Base-by-base conservation (phyloP, 2,797 vertebrate genomes). In the Pelobates cultripes region DNA sequence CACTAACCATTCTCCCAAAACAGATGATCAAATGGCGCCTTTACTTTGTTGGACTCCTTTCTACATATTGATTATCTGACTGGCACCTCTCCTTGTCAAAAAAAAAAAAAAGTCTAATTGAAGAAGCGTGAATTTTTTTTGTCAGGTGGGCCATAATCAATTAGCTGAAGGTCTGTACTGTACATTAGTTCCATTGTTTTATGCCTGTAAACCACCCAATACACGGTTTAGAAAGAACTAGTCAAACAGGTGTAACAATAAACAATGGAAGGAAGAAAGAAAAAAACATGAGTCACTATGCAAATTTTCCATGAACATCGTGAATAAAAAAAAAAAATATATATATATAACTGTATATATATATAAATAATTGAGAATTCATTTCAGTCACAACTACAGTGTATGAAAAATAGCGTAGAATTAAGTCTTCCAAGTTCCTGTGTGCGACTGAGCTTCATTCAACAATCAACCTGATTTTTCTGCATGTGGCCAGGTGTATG, bases 101-200 rank as follows among this genome's bases (percentile, higher is more conserved):
- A 28, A 28, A 28, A 28, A 74, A 42, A 61, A 2, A 8, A 28
- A 41, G 3, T 63, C 7, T 74, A 10, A 28, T 63, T 40, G 61
- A 66, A 6, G 14, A 1, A 72, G 60, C 57, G 57, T 17, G 67
- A 70, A 44, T 64, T 75, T 57, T 9, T 53, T 51, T 28, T 45
- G 44, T 42, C 69, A 66, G n/a, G 55, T 12, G 53, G 5, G 53
- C 57, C 17, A 53, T 63, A 61, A 61, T 40, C 4, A 43, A 13
- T 40, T 14, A 40, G 7, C 51, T 43, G 15, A 67, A 44, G 44
- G 28, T 77, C 4, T 8, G 15, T 3, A 10, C 42, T 41, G 17
- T 13, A 68, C 61, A 57, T 60, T 67, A 43, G 47, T 12, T 2
- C 75, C 60, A 77, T 77, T 82, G 61, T 63, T 75, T 63, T 5